Conservation (phyloP, 2,113 vertebrate genomes). For the Archocentrus centrarchus region DNA sequence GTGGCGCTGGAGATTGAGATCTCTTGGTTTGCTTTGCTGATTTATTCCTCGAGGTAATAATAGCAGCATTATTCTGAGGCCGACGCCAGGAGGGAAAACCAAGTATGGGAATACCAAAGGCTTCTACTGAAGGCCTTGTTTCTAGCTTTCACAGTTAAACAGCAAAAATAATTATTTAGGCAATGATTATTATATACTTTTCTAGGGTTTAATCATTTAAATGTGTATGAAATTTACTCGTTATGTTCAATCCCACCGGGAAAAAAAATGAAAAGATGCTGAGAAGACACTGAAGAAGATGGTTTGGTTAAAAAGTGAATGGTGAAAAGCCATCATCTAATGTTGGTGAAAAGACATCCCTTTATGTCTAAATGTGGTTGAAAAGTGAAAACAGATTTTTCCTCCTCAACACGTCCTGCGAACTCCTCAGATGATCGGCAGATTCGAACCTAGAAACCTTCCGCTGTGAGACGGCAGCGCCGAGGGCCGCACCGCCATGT, state of each 20-base stretch:
- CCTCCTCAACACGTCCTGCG: neutral
- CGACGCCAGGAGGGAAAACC: conserved; percentile 1
- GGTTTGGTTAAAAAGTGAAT: neutral
- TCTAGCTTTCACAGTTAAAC: neutral
- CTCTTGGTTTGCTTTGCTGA: conserved; percentile 10
- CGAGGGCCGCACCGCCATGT: neutral
- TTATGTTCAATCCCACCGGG: neutral
- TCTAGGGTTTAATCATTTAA: neutral
- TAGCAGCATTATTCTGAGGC: conserved; percentile 2
- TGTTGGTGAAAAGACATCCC: neutral
- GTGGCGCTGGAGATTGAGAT: conserved; percentile 44
- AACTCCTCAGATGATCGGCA: neutral
- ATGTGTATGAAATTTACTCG: neutral
- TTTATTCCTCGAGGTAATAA: conserved; percentile 30
- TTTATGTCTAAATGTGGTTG: conserved; percentile 8
- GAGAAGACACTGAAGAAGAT: neutral
- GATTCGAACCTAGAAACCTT: neutral
- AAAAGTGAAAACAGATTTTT: conserved; percentile 8
- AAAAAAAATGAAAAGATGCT: neutral
- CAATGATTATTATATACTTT: neutral
- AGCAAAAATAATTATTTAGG: neutral
- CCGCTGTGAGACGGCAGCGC: neutral
- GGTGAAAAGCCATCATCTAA: fast-evolving
- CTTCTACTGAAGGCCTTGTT: neutral
- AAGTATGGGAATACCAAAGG: neutral